Base-by-base conservation (phyloP, 2,113 vertebrate species). In the Antigone vipio region DNA sequence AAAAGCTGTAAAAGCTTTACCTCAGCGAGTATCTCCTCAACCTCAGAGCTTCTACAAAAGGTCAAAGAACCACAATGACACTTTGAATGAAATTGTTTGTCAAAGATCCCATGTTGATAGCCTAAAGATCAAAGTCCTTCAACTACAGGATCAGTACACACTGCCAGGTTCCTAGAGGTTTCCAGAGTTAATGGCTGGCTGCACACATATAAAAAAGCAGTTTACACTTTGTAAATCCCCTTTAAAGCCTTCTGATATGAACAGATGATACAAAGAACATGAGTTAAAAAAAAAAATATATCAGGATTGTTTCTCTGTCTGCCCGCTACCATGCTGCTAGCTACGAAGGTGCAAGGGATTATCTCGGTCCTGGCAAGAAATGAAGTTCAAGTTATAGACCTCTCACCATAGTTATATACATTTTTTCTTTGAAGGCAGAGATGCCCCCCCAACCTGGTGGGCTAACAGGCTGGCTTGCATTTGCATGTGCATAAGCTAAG, bases 91-190 rank as follows among this genome's bases (percentile, higher is more conserved):
- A 92, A 92, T 11, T 88, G 74, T 95, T 93, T 95, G 80, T 75
- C 80, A 86, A 90, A 92, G 69, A 79, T 92, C 59, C 34, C 55
- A 40, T 11, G 59, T 12, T 60, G 85, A 81, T 55, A 89, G n/a
- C 32, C 76, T 93, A 68, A 88, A 93, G 94, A 97, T 52, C 82
- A 79, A 96, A 96, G 89, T 95, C 84, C 81, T 89, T n/a, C 76
- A 83, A 11, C 88, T 85, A 71, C 67, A 85, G 40, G 88, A 72
- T 35, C 27, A 42, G 32, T 17, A 67, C 9, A 59, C 3, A 34
- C 24, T 73, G 66, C 72, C 83, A 87, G 12, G 52, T 86, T 89
- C 90, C 78, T 64, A 82, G 77, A 74, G 78, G n/a, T 59, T 95
- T 58, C 63, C 47, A 66, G 52, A 83, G 75, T 59, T 88, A 84